A percentile compares a stretch with the other conserved stretches of the same genome.
These are phyloP conservation scores for Lepidochrysops patricia DNA, from an alignment of 2,888 invertebrate species.

Conservation along the genomic window DNA sequence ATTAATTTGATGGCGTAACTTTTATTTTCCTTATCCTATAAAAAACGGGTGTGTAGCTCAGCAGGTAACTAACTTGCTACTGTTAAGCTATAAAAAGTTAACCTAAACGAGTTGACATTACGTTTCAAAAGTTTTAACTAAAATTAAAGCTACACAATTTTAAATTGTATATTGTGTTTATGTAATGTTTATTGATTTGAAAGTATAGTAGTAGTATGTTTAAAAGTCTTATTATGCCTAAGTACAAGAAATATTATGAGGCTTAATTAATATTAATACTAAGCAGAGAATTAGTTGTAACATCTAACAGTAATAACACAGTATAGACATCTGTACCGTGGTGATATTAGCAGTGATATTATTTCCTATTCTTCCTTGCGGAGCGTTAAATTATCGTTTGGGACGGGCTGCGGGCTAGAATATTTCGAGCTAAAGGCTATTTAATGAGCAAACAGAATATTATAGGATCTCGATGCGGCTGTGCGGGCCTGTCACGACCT, in stretches of 20 bases:
- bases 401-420: neutral
- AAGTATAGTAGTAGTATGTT: too few species aligned
- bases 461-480: slow-evolving; percentile 29
- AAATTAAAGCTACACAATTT: too few species aligned
- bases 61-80: neutral
- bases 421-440: slow-evolving; percentile 4
- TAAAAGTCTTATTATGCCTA: too few species aligned
- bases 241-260: too few species aligned
- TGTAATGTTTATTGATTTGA: too few species aligned
- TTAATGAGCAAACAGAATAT: slow-evolving; percentile 13
- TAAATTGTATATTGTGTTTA: too few species aligned
- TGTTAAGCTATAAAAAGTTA: neutral
- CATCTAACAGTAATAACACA: neutral
- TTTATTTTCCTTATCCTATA: slow-evolving; percentile 3
- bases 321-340: too few species aligned
- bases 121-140: too few species aligned
- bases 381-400: neutral
- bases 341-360: too few species aligned
- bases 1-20: neutral
- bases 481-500: slow-evolving; percentile 45
- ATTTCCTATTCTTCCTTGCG: neutral
- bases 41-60: neutral
- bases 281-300: too few species aligned
- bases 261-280: too few species aligned
- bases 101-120: too few species aligned